Percentiles rank a stretch among this genome's conserved stretches.
Conservation (phyloP, 2,113 vertebrate species). For the Cariama cristata region DNA sequence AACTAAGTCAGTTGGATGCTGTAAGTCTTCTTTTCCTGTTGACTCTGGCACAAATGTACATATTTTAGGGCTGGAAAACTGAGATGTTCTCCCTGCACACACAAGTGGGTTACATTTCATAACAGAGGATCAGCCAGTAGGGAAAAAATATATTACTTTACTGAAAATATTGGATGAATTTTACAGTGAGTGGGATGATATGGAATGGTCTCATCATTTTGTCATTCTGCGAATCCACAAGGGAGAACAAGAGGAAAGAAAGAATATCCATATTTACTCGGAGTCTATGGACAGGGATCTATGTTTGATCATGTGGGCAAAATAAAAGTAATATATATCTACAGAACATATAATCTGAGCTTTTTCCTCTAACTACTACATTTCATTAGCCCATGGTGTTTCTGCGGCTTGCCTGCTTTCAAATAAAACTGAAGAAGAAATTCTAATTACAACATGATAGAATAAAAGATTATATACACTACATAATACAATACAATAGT, state of each 20-base stretch:
- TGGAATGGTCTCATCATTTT: background rate
- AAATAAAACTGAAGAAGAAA: background rate
- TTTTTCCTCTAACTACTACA: background rate
- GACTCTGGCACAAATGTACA: slow-evolving; percentile 41
- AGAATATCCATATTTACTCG: background rate
- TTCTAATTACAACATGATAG: background rate
- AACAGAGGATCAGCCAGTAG: background rate
- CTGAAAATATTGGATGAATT: slow-evolving; percentile 14
- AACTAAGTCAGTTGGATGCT: slow-evolving; percentile 37
- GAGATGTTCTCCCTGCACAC: slow-evolving; percentile 5
- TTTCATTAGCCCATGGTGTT: background rate
- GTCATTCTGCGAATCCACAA: background rate
- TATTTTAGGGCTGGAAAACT: slow-evolving; percentile 22
- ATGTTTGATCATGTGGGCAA: background rate
- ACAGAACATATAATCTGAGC: background rate
- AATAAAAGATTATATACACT: background rate
- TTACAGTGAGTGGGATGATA: background rate
- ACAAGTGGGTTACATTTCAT: slow-evolving; percentile 31
- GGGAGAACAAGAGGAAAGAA: background rate
- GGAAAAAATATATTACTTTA: background rate
- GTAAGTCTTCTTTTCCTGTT: slow-evolving; percentile 55
- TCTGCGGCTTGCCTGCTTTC: background rate
- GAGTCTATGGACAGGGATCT: background rate
- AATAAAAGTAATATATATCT: background rate
- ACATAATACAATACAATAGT: background rate